Evolutionary conservation across 1,140 invertebrate species (phyloP).

Genomic region (Pseudomyrmex dendroicus): DNA sequence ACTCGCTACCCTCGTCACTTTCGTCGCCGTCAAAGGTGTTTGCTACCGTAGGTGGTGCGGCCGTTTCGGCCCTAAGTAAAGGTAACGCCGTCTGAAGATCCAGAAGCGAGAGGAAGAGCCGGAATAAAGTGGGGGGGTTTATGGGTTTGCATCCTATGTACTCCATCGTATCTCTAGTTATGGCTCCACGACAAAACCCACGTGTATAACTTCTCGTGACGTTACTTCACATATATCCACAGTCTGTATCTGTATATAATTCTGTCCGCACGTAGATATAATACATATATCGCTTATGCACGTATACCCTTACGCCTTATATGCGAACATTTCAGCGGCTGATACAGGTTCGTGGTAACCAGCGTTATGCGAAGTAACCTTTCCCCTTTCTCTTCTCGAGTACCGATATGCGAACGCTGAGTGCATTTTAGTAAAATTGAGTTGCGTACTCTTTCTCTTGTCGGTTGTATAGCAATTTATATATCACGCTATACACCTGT

Average conservation of each 20-base stretch:
- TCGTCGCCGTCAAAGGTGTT: constrained; percentile 64
- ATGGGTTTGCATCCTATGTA: constrained; percentile 85
- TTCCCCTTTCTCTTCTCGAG: not conserved
- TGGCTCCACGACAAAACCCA: constrained; percentile 80
- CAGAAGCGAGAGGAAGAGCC: constrained; percentile 57
- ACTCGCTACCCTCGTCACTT: constrained; percentile 70
- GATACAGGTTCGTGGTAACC: constrained; percentile 25
- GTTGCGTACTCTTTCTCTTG: constrained; percentile 54
- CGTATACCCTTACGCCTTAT: not conserved
- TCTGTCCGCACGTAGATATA: not conserved
- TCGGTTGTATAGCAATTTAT: constrained; percentile 1
- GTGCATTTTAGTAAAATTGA: constrained; percentile 80
- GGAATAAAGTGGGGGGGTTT: constrained; percentile 79
- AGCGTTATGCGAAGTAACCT: constrained; percentile 15
- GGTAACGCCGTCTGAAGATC: constrained; percentile 69
- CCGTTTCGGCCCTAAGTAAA: constrained; percentile 74
- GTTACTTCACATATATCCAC: constrained; percentile 57
- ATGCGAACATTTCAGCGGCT: constrained; percentile 29
- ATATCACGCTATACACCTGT: not conserved
- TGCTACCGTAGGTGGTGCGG: constrained; percentile 62
- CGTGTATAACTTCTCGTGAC: constrained; percentile 66
- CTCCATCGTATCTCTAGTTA: constrained; percentile 83
- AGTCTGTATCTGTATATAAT: constrained; percentile 15
- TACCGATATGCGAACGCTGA: constrained; percentile 38
- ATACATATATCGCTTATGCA: not conserved